Evolutionary conservation across 2,888 invertebrate genomes (phyloP), one percentile per base, ranked within the genome.

Genomic region (Xanthostigma xanthostigma): DNA sequence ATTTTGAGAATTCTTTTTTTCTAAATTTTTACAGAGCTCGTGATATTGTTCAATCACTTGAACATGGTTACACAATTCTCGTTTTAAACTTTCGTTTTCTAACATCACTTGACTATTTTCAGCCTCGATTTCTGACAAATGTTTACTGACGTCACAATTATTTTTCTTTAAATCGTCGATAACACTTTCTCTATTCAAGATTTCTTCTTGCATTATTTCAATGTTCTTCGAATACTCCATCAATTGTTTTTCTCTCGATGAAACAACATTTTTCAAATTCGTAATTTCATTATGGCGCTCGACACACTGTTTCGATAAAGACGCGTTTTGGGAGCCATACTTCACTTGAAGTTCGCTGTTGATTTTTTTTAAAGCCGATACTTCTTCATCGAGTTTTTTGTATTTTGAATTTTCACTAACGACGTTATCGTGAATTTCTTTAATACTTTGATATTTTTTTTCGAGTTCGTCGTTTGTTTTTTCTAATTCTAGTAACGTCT

Each of bases 41-140:
- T 42, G 27, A 42, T 42, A 42, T 42, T 42, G 42, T 42, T 42
- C 42, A 42, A 27, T 14, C 14, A 42, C 27, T 42, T 33, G 33
- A 42, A n/a, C 34, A 42, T 33, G n/a, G 33, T 33, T 12, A 10
- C 27, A 14, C 27, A 42, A 17, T 42, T 42, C 17, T 4, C 27
- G 27, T 11, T 42, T 42, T 9, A 27, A 33, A 33, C 11, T 12
- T 10, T 13, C 9, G 9, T 33, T 17, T 42, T 42, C 27, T 33
- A 9, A 17, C 9, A 42, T 34, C 12, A 27, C 34, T 42, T 42
- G 11, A 14, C 11, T 42, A 33, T 42, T 42, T 9, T 10, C 12
- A 9, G 9, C 3, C 9, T 42, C 27, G 4, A 42, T 12, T 8
- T 13, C 14, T 10, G 14, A 12, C 17, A 10, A n/a, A 33, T 42